Conservation (phyloP, 2,888 invertebrate genomes). For the Orchesella flavescens region DNA sequence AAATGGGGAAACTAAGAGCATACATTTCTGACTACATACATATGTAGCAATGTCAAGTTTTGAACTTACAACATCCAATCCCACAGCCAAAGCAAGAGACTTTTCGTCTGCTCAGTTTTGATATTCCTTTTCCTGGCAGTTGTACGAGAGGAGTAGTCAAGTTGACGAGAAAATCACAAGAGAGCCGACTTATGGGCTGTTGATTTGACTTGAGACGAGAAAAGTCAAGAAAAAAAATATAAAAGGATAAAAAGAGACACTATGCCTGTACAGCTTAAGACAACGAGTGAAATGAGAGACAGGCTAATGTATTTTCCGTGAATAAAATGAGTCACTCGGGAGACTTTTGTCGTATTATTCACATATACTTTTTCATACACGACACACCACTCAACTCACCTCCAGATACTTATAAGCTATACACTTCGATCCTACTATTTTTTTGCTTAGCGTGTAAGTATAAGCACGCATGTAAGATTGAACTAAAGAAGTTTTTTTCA, state of each 20-base stretch:
- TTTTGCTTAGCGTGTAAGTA: constrained; percentile 24
- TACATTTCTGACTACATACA: not conserved
- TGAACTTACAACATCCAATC: not conserved
- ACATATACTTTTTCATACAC: constrained; percentile 64
- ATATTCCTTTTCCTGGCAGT: constrained; percentile 27
- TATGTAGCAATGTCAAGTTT: not conserved
- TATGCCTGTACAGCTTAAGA: constrained; percentile 39
- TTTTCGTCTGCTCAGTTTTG: not conserved
- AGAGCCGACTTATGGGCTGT: constrained; percentile 57
- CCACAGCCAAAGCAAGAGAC: not conserved
- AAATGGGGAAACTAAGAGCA: constrained; percentile 31
- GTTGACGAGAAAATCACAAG: constrained; percentile 56
- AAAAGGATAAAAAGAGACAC: constrained; percentile 25
- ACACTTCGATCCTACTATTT: not conserved
- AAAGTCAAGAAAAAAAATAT: constrained; percentile 30
- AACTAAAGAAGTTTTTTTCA: constrained; percentile 35
- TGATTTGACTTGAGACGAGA: constrained; percentile 56
- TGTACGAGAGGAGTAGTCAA: not conserved
- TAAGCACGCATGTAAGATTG: constrained; percentile 19
- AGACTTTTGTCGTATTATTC: constrained; percentile 61
- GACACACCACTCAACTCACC: constrained; percentile 28
- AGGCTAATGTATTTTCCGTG: constrained; percentile 66
- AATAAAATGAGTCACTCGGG: constrained; percentile 69
- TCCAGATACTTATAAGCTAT: constrained; percentile 2
- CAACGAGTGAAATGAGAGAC: constrained; percentile 53